Evolutionary conservation across 2,113 vertebrate species (phyloP).

Genomic region (Tapirus terrestris): DNA sequence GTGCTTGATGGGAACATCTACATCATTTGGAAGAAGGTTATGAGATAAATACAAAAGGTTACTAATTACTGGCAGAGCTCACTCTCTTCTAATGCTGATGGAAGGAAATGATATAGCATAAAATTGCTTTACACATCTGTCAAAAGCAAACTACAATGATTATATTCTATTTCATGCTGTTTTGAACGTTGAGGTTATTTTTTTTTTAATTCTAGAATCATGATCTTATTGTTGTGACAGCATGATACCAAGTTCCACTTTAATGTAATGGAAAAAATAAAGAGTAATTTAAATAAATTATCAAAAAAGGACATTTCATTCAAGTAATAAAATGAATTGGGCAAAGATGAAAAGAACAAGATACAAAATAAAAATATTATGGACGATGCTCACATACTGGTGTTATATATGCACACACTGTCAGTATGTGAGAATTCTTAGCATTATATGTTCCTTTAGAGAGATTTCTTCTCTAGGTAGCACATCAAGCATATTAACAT

Average conservation of each 20-base stretch:
- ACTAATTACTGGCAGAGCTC: conserved; percentile 32
- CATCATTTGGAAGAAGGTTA: conserved; percentile 48
- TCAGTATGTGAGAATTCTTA: background rate
- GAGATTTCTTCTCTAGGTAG: background rate
- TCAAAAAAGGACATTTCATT: conserved; percentile 28
- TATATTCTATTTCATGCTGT: conserved; percentile 76
- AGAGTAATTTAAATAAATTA: conserved; percentile 60
- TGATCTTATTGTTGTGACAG: conserved; percentile 79
- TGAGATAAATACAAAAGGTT: conserved; percentile 59
- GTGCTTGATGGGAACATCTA: background rate
- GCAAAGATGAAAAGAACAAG: conserved; percentile 14
- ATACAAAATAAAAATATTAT: conserved; percentile 55
- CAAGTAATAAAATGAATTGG: conserved; percentile 44
- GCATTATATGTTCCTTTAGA: background rate
- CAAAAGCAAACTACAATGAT: conserved; percentile 79
- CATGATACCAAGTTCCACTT: conserved; percentile 62
- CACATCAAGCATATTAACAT: background rate
- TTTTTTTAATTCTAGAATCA: conserved; percentile 61
- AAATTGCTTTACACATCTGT: conserved; percentile 83
- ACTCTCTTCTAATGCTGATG: conserved; percentile 44
- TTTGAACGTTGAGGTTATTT: conserved; percentile 75
- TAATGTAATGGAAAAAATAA: conserved; percentile 72
- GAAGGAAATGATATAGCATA: conserved; percentile 69
- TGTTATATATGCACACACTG: background rate
- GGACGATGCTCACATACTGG: background rate